Evolutionary conservation across 2,888 invertebrate species (phyloP), one percentile per base, ranked within the genome.

Genomic region (Hemistola chrysoprasaria): DNA sequence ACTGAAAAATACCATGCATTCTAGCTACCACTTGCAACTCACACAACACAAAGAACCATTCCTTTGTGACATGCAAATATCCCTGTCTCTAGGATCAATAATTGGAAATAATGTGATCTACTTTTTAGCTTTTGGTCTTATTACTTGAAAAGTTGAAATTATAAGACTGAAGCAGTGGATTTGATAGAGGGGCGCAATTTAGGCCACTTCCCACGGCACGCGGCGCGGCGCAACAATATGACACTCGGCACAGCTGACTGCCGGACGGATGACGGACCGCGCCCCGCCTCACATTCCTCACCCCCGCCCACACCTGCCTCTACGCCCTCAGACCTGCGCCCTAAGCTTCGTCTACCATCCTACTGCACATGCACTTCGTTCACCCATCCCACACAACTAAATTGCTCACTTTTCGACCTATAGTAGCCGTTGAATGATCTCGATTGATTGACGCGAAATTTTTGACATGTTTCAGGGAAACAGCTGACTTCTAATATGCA

Each of bases 221-320:
- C 67, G 56, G 56, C 58, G 59, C 61, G 56, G 63, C 61, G 72
- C 69, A 73, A 11, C 71, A 67, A 72, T 76, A 77, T 81, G 81
- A 75, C 80, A 80, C 74, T 76, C 65, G 62, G 78, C 85, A 86
- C 87, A 88, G 87, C 87, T 87, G 87, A 88, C 87, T 86, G 81
- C 64, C 78, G 73, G 73, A 72, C 73, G 64, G 64, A 56, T 59
- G 64, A 65, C 68, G 65, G 62, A 68, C 69, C 70, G 45, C 68
- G 37, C 66, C 56, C 50, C 62, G 50, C 53, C 59, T 52, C 55
- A 54, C 57, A 60, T 62, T 57, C 52, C 62, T 59, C 58, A 50
- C 48, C 56, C 42, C 46, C 44, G 50, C 5, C 26, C 58, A 50
- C 48, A 56, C 40, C 46, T 42, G 50, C 4, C 26, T 34, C 21